Conservation (phyloP, 2,888 invertebrate genomes). For the Athalia rosae region DNA sequence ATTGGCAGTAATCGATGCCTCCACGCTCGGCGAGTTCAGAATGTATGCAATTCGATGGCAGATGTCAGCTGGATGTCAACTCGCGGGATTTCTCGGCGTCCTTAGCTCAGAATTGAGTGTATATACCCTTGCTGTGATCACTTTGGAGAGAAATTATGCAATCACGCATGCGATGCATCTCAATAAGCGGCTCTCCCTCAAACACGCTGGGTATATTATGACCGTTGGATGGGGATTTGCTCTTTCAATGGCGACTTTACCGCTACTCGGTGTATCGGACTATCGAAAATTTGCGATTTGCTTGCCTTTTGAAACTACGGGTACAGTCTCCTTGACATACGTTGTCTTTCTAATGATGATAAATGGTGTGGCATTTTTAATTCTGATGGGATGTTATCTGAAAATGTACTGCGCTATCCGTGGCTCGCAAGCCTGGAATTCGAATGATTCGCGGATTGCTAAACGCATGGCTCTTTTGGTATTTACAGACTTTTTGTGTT, state of each 20-base stretch:
- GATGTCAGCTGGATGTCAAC: constrained; percentile 93
- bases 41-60: constrained; percentile 99
- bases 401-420: constrained; percentile 98
- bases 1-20: constrained; percentile 96
- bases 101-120: constrained; percentile 95
- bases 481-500: constrained; percentile 97
- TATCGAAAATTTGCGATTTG: constrained; percentile 98
- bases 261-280: constrained; percentile 93
- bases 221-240: constrained; percentile 94
- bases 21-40: constrained; percentile 95
- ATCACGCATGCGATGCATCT: constrained; percentile 98
- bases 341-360: constrained; percentile 93
- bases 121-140: constrained; percentile 96
- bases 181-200: constrained; percentile 93
- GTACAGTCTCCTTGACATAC: constrained; percentile 87
- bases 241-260: constrained; percentile 89
- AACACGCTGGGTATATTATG: constrained; percentile 95
- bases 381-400: constrained; percentile 95
- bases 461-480: constrained; percentile 97
- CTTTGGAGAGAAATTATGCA: constrained; percentile 95
- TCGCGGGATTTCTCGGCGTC: constrained; percentile 96
- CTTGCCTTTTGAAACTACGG: constrained; percentile 93
- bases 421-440: constrained; percentile 98
- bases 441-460: constrained; percentile 96
- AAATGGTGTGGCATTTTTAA: constrained; percentile 95